Conservation (phyloP, 2,888 invertebrate genomes). For the Dicyrtomina minuta region DNA sequence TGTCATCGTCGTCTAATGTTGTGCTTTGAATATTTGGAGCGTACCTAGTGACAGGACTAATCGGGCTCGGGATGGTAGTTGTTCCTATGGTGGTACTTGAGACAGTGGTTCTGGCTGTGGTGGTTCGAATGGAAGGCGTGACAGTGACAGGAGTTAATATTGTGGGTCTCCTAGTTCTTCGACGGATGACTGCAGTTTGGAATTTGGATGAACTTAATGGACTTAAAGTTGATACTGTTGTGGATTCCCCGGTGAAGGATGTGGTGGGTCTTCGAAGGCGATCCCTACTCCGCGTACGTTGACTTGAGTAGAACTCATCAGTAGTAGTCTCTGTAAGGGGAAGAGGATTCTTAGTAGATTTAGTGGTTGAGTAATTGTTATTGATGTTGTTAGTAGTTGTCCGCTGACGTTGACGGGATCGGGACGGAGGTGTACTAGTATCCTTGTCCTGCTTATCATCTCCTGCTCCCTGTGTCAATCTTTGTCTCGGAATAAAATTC, state of each 20-base stretch:
- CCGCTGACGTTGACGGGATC: constrained; percentile 20
- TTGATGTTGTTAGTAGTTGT: constrained; percentile 13
- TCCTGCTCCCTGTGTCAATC: no score
- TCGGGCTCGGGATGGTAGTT: constrained; percentile 22
- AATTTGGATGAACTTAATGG: constrained; percentile 26
- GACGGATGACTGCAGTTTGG: constrained; percentile 37
- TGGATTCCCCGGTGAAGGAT: no score
- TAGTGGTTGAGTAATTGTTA: not conserved
- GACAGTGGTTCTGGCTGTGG: constrained; percentile 36
- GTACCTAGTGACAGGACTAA: constrained; percentile 30
- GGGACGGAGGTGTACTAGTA: not conserved
- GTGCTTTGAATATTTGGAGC: constrained; percentile 16
- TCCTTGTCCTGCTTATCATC: not conserved
- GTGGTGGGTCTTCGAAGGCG: constrained; percentile 30
- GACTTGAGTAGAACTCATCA: constrained; percentile 22
- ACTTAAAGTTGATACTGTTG: constrained; percentile 30
- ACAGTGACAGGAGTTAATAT: constrained; percentile 29
- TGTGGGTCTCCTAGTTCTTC: constrained; percentile 33
- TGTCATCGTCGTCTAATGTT: constrained; percentile 34
- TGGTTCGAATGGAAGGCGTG: constrained; percentile 25
- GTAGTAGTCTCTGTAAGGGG: constrained; percentile 3
- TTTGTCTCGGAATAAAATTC: no score
- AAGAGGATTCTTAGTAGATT: no score
- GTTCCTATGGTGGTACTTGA: constrained; percentile 32
- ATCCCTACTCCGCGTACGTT: not conserved